phyloP scores from a whole-genome alignment of 2,797 vertebrate genomes.

The Melanotaenia trifasciata region DNA sequence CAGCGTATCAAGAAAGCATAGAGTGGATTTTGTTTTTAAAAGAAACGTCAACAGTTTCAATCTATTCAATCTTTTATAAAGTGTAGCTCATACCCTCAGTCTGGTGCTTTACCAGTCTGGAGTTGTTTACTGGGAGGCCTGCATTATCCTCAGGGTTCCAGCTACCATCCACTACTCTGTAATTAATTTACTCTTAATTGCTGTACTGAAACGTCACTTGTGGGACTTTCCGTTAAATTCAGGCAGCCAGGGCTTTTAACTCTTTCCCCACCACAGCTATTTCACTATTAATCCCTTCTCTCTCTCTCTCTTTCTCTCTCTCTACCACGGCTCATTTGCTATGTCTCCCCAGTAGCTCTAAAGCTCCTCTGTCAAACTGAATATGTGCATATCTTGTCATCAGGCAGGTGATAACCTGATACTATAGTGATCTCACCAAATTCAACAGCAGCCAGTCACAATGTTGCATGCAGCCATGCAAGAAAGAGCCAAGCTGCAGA shows the following conservation, averaged over 20 bases:
- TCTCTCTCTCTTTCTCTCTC: neutral
- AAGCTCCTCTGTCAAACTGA: neutral
- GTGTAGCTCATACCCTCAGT: neutral
- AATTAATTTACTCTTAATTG: slow-evolving; percentile 93
- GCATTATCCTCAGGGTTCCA: slow-evolving; percentile 71
- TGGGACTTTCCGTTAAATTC: slow-evolving; percentile 89
- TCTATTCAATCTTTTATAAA: neutral
- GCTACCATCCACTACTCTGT: slow-evolving; percentile 84
- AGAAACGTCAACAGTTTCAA: neutral
- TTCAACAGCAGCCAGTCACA: slow-evolving; percentile 53
- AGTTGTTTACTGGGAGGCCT: slow-evolving; percentile 73
- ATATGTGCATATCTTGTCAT: slow-evolving; percentile 41
- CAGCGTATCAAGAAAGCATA: neutral
- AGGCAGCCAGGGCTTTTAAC: slow-evolving; percentile 70
- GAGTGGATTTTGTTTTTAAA: neutral
- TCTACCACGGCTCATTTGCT: neutral
- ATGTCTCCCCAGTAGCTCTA: slow-evolving; percentile 6
- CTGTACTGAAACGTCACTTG: slow-evolving; percentile 87
- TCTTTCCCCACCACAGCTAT: slow-evolving; percentile 55
- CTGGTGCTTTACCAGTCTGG: slow-evolving; percentile 32
- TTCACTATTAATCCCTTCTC: slow-evolving; percentile 2
- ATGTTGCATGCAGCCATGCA: slow-evolving; percentile 32
- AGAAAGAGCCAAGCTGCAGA: slow-evolving; percentile 41
- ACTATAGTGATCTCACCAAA: slow-evolving; percentile 68
- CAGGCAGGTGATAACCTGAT: slow-evolving; percentile 56